Evolutionary conservation across 2,888 invertebrate species (phyloP), one percentile per base, ranked within the genome.

Genomic region (Bellardia bayeri): DNA sequence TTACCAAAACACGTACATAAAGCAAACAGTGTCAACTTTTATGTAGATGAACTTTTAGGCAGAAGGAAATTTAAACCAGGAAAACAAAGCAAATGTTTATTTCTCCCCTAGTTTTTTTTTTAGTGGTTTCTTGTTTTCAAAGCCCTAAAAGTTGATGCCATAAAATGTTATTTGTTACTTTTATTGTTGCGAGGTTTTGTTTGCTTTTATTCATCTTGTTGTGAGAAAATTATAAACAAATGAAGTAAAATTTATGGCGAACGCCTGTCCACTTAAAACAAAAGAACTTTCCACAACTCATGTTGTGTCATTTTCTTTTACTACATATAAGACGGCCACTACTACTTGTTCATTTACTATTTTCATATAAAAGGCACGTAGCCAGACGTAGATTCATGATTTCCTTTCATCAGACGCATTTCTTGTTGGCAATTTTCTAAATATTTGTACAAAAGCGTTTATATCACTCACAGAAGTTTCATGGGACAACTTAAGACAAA

Each of bases 191-290:
- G 76, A 14, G 37, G 37, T 14, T 49, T 23, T 54, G 23, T 71
- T 33, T 81, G 42, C 30, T 40, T 61, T 37, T 51, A 33, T 68
- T 33, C 23, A 66, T 66, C 42, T 51, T 14, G 45, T 64, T 51
- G 80, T 49, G n/a, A 42, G 33, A 63, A 80, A 85, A 85, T 80
- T 83, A 83, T 78, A 88, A 83, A 78, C 85, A 88, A 88, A 88
- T 86, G 80, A 80, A 80, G 45, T 74, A 64, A 42, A 83, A 88
- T 88, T 86, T 88, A 86, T 86, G 78, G 61, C 82, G 11, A 69
- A 81, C 69, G 81, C 87, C 85, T 87, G 87, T 66, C 80, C 87
- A 85, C 71, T 76, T 81, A 74, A 76, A 64, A 82, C 81, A 87
- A 85, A 81, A 61, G 68, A 78, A 82, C 40, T 68, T 51, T 56